These are phyloP conservation scores for Chelmon rostratus DNA, from an alignment of 2,797 vertebrate genomes.

Conservation along the genomic window DNA sequence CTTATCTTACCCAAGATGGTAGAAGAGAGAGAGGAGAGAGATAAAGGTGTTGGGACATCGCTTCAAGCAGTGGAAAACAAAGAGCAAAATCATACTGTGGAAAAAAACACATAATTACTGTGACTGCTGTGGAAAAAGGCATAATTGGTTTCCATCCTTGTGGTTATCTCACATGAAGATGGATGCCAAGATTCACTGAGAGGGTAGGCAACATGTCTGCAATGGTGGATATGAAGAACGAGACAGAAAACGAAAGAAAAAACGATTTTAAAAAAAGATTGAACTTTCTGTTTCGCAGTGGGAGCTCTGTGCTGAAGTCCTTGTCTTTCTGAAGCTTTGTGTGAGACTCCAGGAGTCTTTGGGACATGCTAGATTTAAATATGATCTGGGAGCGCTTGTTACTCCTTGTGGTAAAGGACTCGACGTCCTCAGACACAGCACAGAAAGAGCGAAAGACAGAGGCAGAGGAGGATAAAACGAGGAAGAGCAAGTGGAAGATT, in stretches of 20 bases:
- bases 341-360: conserved; percentile 33
- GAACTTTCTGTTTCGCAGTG: background rate
- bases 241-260: background rate
- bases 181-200: conserved; percentile 43
- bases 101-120: conserved; percentile 33
- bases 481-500: conserved; percentile 49
- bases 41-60: conserved; percentile 23
- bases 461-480: conserved; percentile 49
- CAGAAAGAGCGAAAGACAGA: conserved; percentile 33
- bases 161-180: conserved; percentile 56
- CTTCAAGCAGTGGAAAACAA: conserved; percentile 46
- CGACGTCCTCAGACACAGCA: conserved; percentile 35
- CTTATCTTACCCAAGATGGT: conserved; percentile 43
- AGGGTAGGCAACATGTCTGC: conserved; percentile 11
- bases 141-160: conserved; percentile 44
- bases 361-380: conserved; percentile 58
- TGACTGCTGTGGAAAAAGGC: conserved; percentile 35
- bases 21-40: conserved; percentile 2
- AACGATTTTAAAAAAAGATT: background rate
- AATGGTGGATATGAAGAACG: conserved; percentile 12
- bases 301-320: conserved; percentile 12
- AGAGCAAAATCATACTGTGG: conserved; percentile 12
- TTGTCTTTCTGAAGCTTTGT: conserved; percentile 38
- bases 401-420: conserved; percentile 46
- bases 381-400: conserved; percentile 41